Base-by-base conservation (phyloP, 2,888 invertebrate genomes). In the Watsonalla cultraria region DNA sequence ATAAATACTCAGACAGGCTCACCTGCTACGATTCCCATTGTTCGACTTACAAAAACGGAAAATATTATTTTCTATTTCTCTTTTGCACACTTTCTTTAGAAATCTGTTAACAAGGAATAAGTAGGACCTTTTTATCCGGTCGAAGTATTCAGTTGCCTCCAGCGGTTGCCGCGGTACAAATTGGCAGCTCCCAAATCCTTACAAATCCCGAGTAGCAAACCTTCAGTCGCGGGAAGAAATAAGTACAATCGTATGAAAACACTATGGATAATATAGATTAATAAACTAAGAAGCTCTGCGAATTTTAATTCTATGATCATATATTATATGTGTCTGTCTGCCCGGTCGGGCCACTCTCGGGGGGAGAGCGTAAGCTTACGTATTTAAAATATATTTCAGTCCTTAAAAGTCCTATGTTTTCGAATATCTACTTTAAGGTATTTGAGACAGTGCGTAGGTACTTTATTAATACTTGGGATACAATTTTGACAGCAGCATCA, bases 121-220 rank as follows among this genome's bases (percentile, higher is more conserved):
- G 75, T 72, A 75, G 73, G 69, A 70, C 71, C 74, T 79, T 85
- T 86, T 83, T 80, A 82, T 80, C 74, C 78, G 74, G 77, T 73
- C 74, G 74, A 79, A 81, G 80, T 78, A 84, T 81, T 80, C 74
- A 72, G 76, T 75, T 67, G 80, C 84, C 80, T 66, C 71, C 66
- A 78, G 81, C 78, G 78, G 74, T 79, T 77, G 75, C 71, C 74
- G 65, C 64, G 69, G 68, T 68, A 72, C 74, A 84, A 82, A 87
- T 87, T 86, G 84, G 83, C 76, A 80, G 78, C 77, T 72, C 70
- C 74, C 72, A 86, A 87, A 88, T 87, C 86, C 84, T 68, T 64
- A 79, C 78, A 86, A 88, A 88, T 87, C 86, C 83, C 64, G 65
- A 69, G 65, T 71, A 72, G 73, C 68, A 65, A 73, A 76, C 76